Evolutionary conservation across 1,140 invertebrate species (phyloP), one percentile per base, ranked within the genome.

Genomic region (Harlomillsia oculata): DNA sequence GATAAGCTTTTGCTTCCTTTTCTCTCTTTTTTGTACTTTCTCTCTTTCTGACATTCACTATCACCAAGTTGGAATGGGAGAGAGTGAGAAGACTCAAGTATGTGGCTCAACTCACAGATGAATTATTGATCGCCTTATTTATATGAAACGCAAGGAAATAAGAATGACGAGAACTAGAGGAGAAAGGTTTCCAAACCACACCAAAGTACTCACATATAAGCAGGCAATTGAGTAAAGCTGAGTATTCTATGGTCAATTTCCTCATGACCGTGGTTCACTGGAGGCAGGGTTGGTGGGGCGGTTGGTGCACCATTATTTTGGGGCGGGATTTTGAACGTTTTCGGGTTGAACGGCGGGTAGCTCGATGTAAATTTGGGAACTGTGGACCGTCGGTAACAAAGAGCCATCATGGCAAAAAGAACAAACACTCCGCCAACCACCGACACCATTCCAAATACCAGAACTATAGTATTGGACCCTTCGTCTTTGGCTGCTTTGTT

Each of bases 341-440:
- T 62, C 9, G 60, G 57, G 56, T 65, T 62, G 51, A 65, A 62
- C 11, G 52, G 48, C 11, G 64, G 60, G 25, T 59, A 56, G 25
- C 39, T 45, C 16, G 34, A 32, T 30, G 62, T 60, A 32, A 56
- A 62, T 48, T 65, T 65, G 1, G 64, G 64, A 43, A 62, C 60
- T 13, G 59, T 62, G 36, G 64, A 65, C 11, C 64, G 53, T 34
- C 63, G 92, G 86, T 97, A 97, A 84, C 93, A 97, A 78, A 95
- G 85, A 79, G 92, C 90, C 82, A 94, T 88, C 78, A 93, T 82
- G 77, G 90, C 88, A 84, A 97, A 93, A 80, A 93, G 82, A 79
- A 96, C 83, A 82, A 96, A 94, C 79, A 96, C 89, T 79, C 89
- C 89, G 79, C 91, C 91, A 81, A 96, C 90, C 80, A 94, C 89